Evolutionary conservation across 2,888 invertebrate genomes (phyloP).

Genomic region (Caenorhabditis virilis): DNA sequence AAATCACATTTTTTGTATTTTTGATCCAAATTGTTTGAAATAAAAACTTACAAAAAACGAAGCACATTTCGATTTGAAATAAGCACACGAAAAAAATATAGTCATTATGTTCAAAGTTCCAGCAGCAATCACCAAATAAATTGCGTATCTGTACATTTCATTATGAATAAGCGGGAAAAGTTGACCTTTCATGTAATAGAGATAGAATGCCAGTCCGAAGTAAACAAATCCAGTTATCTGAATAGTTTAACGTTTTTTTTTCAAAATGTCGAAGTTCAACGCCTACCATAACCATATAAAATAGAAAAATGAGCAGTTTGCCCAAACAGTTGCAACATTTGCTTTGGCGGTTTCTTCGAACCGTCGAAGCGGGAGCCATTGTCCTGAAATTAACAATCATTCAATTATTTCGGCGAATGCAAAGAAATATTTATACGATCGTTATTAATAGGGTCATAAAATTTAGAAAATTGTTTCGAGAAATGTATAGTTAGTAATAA

Average conservation of each 20-base stretch:
- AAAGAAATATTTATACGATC: no score
- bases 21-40: neutral
- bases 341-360: neutral
- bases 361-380: neutral
- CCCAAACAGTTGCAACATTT: neutral
- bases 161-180: conserved; percentile 35
- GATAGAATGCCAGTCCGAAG: conserved; percentile 21
- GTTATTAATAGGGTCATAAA: no score
- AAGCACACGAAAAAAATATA: conserved; percentile 18
- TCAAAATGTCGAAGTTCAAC: no score
- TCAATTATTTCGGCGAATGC: no score
- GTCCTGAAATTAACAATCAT: no score
- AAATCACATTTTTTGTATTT: no score
- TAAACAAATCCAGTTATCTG: conserved; percentile 35
- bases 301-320: no score
- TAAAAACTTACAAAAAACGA: conserved; percentile 19
- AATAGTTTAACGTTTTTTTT: no score
- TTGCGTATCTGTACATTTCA: conserved; percentile 30
- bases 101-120: conserved; percentile 23
- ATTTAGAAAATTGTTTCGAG: no score
- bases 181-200: conserved; percentile 23
- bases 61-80: conserved; percentile 12
- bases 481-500: no score
- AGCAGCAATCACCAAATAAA: conserved; percentile 24
- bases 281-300: no score